Conservation (phyloP, 2,888 invertebrate species). For the Plutella xylostella region DNA sequence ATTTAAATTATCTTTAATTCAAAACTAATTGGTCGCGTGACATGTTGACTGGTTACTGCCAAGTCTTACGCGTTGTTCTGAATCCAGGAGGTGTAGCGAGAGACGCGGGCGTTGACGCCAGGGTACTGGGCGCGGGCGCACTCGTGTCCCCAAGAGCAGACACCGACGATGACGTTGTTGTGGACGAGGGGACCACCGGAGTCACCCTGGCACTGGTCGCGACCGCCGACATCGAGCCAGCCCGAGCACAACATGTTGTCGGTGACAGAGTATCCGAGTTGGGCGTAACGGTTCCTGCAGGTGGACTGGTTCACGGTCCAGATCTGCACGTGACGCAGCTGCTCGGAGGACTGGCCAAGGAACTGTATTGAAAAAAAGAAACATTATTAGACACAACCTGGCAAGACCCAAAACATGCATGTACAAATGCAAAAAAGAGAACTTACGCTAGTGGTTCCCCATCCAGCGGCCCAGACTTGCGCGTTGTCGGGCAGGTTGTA, state of each 20-base stretch:
- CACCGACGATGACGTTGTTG: slow-evolving; percentile 3
- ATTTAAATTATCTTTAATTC: too few species aligned
- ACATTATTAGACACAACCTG: too few species aligned
- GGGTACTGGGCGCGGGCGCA: background rate
- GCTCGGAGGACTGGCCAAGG: slow-evolving; percentile 3
- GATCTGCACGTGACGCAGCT: slow-evolving; percentile 9
- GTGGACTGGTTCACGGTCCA: slow-evolving; percentile 10
- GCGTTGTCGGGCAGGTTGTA: slow-evolving; percentile 11
- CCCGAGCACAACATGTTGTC: slow-evolving; percentile 13
- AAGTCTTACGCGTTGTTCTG: background rate
- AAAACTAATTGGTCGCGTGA: too few species aligned
- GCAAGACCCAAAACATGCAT: too few species aligned
- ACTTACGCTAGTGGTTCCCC: slow-evolving; percentile 14
- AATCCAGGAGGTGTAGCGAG: background rate
- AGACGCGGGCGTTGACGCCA: background rate
- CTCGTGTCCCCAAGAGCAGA: background rate
- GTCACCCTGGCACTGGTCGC: slow-evolving; percentile 12
- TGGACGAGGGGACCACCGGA: slow-evolving; percentile 10
- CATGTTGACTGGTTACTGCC: too few species aligned
- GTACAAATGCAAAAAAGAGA: too few species aligned
- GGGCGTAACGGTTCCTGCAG: slow-evolving; percentile 8
- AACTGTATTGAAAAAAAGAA: too few species aligned
- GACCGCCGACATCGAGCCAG: slow-evolving; percentile 10
- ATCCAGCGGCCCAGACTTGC: slow-evolving; percentile 12
- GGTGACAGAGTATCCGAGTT: slow-evolving; percentile 4